Evolutionary conservation across 2,797 vertebrate genomes (phyloP), one percentile per base, ranked within the genome.

Genomic region (Microctenopoma stevenorrisi): DNA sequence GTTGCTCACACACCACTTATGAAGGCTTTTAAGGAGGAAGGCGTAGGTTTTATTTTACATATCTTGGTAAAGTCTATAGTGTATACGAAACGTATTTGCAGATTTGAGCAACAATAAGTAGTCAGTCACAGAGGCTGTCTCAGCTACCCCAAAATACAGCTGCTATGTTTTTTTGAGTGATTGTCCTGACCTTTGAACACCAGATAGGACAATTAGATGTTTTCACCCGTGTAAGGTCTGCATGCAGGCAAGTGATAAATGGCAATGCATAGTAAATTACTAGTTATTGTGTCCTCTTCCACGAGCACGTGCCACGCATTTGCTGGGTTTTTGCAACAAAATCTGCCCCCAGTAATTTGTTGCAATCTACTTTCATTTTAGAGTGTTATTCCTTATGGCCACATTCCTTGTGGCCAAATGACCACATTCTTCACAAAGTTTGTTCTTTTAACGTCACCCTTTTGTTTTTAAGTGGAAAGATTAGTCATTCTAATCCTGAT

Each of bases 401-500:
- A 35, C 33, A 35, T 35, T 1, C 30, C 28, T 25, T n/a, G 22
- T 22, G 22, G 22, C 22, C 22, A 30, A 74, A 50, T 55, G 12
- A 55, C 47, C 72, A 64, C 72, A 74, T 70, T 48, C 48, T 69
- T 73, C 12, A 40, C 56, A 63, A 70, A 33, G 30, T 38, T 38
- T 38, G 37, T 38, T 38, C 30, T 56, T 53, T 69, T 18, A 48
- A 75, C 66, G 67, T 66, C 66, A 51, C 49, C 30, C 16, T 30
- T 58, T 30, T 25, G 16, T 37, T 50, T 51, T 74, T 61, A 22
- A 46, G 11, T 64, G 9, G 15, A 33, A 38, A 62, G 64, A 80
- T 83, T 66, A 84, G 57, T 60, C 10, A 7, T 68, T 68, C 63
- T 33, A 33, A 33, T 33, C 30, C 30, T 33, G 7, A 33, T 33